Evolutionary conservation across 1,140 invertebrate genomes (phyloP), one percentile per base, ranked within the genome.

Genomic region (Riptortus pedestris): DNA sequence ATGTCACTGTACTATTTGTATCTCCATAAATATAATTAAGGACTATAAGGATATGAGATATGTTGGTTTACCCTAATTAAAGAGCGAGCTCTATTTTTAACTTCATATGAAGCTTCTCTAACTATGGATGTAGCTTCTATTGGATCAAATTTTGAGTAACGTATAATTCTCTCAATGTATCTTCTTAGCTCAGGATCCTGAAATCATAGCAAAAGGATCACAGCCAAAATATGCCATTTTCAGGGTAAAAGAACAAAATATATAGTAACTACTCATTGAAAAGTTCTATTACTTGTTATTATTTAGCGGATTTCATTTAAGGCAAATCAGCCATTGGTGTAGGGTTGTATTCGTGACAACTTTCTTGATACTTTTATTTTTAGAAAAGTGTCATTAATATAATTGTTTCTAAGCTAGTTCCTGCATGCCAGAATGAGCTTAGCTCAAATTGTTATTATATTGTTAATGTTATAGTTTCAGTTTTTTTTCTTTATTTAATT

Each of bases 141-240:
- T 24, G 18, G 24, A 26, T 26, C 24, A 26, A 24, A 55, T 14
- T 22, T 26, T 4, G 24, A 55, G 26, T 55, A 55, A 16, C 51
- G 22, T 26, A 55, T 16, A 9, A 55, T 55, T 14, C 51, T 55
- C 18, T 9, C 14, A 55, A 55, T 14, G 51, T 55, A 55, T 26
- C 26, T 55, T 26, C 51, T 55, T 26, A 55, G 18, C 9, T 55
- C 51, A 22, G 51, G 20, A 55, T 55, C 51, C 51, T 55, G 31
- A 5, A 5, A 14, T 7, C 14, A n/a, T 14, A 38, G 31, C 5
- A 38, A 38, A 14, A 38, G 31, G 31, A 38, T 38, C 5, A 38
- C 5, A 7, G 31, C 5, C 14, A 5, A 38, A 38, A 38, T 14
- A 7, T 38, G 14, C 14, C 31, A 38, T 7, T 38, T 5, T 7